Base-by-base conservation (phyloP, 2,888 invertebrate species). In the Petrophora chlorosata region DNA sequence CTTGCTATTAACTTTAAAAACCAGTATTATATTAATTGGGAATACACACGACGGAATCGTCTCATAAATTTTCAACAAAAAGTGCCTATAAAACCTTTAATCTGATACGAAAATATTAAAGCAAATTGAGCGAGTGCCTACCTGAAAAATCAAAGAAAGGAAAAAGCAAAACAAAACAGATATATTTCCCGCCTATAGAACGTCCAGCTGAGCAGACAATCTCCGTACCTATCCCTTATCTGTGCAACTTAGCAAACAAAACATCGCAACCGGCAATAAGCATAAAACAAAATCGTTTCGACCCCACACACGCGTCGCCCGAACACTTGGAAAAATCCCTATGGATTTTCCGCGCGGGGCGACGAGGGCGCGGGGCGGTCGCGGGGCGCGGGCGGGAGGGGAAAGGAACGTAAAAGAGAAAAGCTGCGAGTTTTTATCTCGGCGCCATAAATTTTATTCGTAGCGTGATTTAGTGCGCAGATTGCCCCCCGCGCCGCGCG, bases 371-470 rank as follows among this genome's bases (percentile, higher is more conserved):
- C 38, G 49, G 33, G 42, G 25, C 33, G 33, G 42, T 0, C 5
- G 44, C 17, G 59, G 67, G 58, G 61, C 48, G 67, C 59, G 61
- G 63, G 66, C 38, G 60, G 61, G 56, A 70, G 74, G 79, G 83
- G 80, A 82, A 86, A 88, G 85, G 87, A 88, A 89, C 89, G 89
- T 90, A 90, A 90, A 91, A 91, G 91, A 91, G 91, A 91, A 91
- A 91, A 91, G 91, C 91, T 91, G 90, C 91, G 91, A 91, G 91
- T 91, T 91, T 91, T 91, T 91, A 91, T 91, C 91, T 91, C 90
- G 90, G 88, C 88, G 86, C 91, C 91, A 91, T 91, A 91, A 91
- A 91, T 91, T 91, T 91, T 91, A 91, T 91, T 91, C 91, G 91
- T 86, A 91, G 88, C 91, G 91, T 91, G 91, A 91, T 91, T 91